Evolutionary conservation across 1,140 invertebrate species (phyloP).

Genomic region (Magallana angulata): DNA sequence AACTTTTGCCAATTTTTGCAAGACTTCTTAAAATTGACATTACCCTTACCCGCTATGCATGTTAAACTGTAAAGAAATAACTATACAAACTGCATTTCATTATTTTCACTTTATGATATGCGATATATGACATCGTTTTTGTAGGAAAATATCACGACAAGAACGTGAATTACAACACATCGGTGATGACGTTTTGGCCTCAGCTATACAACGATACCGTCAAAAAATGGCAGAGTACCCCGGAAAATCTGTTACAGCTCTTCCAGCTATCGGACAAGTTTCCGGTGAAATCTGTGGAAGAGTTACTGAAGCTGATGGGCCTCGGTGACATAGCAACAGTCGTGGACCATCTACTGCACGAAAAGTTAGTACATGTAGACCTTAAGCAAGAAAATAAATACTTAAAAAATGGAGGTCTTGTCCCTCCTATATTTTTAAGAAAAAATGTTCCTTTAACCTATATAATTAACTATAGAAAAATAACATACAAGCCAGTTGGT

Average conservation of each 20-base stretch:
- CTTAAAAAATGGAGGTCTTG: neutral
- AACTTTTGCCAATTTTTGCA: too few species aligned
- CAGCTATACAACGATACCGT: conserved; percentile 68
- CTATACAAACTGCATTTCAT: too few species aligned
- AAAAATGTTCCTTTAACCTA: too few species aligned
- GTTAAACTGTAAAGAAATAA: too few species aligned
- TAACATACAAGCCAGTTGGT: too few species aligned
- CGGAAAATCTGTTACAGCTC: conserved; percentile 67
- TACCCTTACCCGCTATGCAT: too few species aligned
- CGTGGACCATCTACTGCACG: conserved; percentile 56
- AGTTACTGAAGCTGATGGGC: conserved; percentile 66
- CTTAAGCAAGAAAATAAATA: neutral
- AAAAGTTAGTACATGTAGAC: conserved; percentile 50
- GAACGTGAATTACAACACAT: conserved; percentile 62
- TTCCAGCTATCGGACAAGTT: conserved; percentile 61
- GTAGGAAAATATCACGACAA: conserved; percentile 63
- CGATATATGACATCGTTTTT: too few species aligned
- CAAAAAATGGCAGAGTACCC: conserved; percentile 64
- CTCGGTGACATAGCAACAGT: conserved; percentile 62
- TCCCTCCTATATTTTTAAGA: neutral
- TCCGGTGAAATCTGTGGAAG: conserved; percentile 65
- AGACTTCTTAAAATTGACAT: too few species aligned
- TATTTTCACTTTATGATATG: too few species aligned
- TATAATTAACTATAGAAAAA: too few species aligned
- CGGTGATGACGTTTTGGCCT: conserved; percentile 73